Evolutionary conservation across 1,140 invertebrate genomes (phyloP), one percentile per base, ranked within the genome.

Genomic region (Heliconius eleuchia): DNA sequence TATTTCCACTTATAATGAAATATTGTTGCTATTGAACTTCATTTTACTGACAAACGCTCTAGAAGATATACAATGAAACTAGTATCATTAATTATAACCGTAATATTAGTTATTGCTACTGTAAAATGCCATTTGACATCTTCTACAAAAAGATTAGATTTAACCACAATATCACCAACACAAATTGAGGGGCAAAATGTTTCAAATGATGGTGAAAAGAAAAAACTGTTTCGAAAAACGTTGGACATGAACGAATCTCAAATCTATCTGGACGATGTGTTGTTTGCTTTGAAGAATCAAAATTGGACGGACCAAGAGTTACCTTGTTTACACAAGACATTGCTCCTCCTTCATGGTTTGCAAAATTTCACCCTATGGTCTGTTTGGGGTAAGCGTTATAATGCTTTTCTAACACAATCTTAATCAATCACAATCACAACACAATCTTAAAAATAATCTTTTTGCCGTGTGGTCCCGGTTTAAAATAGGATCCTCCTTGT

Each of bases 291-390:
- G 42, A 89, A 87, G 66, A 85, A 85, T 81, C 89, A 90, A 71
- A 88, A 94, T 74, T 94, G 91, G 92, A 88, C 86, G 2, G 77
- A 82, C 3, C 88, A 90, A 7, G 91, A 94, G 57, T 57, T 88
- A n/a, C 87, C 85, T 1, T 94, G 92, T 72, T 80, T 92, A 74
- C 80, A 91, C 9, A 85, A 87, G 23, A 93, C 91, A 0, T 73
- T 90, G 70, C 46, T 75, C 23, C 71, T 93, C 71, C 78, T 94
- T 8, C 77, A 86, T 5, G 86, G 84, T 76, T 83, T 94, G 55
- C 88, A 91, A 37, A 94, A 94, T 77, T 93, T 90, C 72, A 94
- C 92, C 0, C 72, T 93, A 23, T 94, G 92, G 92, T 88, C 92
- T 34, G 91, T 92, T 50, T 94, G 91, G 91, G 85, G 92, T 94